phyloP scores from a whole-genome alignment of 2,113 vertebrate species.

The Xiphias gladius region DNA sequence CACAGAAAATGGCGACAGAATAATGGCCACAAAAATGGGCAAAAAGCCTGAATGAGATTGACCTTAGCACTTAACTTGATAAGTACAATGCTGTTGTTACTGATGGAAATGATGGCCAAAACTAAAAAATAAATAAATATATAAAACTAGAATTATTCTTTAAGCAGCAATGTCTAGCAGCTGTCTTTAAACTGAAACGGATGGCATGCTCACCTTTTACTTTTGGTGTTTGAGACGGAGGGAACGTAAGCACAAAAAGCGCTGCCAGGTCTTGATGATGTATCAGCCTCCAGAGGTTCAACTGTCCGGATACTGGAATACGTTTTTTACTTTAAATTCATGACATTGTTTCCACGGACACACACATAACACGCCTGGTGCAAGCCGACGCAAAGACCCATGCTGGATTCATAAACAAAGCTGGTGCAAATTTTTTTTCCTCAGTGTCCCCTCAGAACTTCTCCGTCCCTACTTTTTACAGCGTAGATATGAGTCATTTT shows the following conservation, averaged over 20 bases:
- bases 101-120: neutral
- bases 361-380: conserved; percentile 30
- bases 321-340: conserved; percentile 21
- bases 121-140: neutral
- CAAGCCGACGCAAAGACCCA: conserved; percentile 56
- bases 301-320: neutral
- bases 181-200: neutral
- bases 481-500: conserved; percentile 21
- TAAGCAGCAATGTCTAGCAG: neutral
- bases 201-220: neutral
- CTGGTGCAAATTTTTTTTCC: conserved; percentile 51
- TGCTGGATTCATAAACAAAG: conserved; percentile 59
- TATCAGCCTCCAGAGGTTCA: conserved; percentile 4
- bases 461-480: conserved; percentile 43
- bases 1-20: neutral
- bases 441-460: neutral
- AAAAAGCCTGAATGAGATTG: neutral
- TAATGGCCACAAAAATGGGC: neutral
- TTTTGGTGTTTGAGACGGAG: conserved; percentile 4
- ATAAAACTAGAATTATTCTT: conserved; percentile 2
- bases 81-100: neutral
- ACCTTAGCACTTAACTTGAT: neutral
- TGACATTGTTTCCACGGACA: conserved; percentile 13
- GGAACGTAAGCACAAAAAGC: conserved; percentile 7
- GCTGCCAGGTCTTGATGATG: neutral